Conservation (phyloP, 2,797 vertebrate genomes). For the Crax fasciolata region DNA sequence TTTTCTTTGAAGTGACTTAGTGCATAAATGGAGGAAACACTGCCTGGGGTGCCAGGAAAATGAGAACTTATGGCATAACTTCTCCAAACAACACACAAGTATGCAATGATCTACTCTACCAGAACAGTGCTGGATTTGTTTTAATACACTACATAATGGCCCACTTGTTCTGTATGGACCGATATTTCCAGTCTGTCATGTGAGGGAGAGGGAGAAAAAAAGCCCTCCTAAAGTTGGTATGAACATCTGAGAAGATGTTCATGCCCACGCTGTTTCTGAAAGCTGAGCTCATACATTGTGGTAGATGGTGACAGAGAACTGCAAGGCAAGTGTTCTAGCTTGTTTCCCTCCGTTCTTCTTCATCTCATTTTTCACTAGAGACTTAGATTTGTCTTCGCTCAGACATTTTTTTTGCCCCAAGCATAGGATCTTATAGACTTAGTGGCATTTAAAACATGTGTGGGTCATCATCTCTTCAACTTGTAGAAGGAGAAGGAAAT, state of each 20-base stretch:
- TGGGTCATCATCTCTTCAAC: background rate
- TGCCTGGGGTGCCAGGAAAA: slow-evolving; percentile 5
- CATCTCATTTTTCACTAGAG: background rate
- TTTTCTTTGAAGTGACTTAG: slow-evolving; percentile 36
- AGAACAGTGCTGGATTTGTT: slow-evolving; percentile 13
- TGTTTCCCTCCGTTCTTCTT: background rate
- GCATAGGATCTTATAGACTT: background rate
- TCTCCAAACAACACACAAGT: background rate
- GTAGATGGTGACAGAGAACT: background rate
- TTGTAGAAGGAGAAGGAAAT: background rate
- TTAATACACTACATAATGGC: background rate
- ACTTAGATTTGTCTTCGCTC: background rate
- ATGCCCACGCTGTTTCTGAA: background rate
- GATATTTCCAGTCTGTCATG: background rate
- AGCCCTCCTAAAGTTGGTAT: background rate
- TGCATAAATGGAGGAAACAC: slow-evolving; percentile 23
- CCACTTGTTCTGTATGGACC: background rate
- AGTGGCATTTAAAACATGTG: background rate
- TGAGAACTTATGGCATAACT: background rate
- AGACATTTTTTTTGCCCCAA: background rate
- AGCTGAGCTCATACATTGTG: background rate
- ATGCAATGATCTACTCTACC: background rate
- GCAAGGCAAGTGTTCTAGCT: background rate
- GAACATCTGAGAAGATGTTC: background rate
- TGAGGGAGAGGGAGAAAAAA: background rate